Evolutionary conservation across 2,797 vertebrate species (phyloP), one percentile per base, ranked within the genome.

Genomic region (Brachyrhaphis roseni): DNA sequence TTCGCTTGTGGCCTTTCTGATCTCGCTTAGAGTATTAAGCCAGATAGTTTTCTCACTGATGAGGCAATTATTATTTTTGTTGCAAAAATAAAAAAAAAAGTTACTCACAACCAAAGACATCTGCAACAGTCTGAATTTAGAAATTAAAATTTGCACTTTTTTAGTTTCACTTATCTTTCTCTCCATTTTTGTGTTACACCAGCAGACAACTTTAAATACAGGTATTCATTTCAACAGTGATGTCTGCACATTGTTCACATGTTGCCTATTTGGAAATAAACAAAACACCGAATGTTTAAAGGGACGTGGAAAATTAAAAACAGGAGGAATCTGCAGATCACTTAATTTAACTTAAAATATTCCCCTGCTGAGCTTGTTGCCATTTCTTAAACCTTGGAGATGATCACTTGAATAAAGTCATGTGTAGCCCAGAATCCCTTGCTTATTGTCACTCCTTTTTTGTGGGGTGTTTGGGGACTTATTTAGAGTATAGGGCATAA

Each of bases 241-340:
- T 53, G 68, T 87, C 87, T 90, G 77, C 77, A 89, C 88, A 83
- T 81, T 76, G 82, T 92, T 95, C 92, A 94, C 92, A 82, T 80
- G 94, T 93, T 95, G 93, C 94, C 94, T 93, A 90, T 92, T 90
- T 81, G 89, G 89, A 92, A 79, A 84, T 79, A 79, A 91, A 36
- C 28, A 90, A 88, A 64, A 3, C 20, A 10, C 3, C 10, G 74
- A 75, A 75, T 74, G 72, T 39, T 36, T 31, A 36, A 73, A 73
- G 20, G 31, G 46, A 51, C 10, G 18, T 82, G 86, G 76, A 87
- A 86, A 93, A 91, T 83, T 23, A 82, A 88, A 90, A 88, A 64
- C 16, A 15, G 68, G 81, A 72, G 78, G 64, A 68, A 41, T 68
- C 23, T 41, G 64, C n/a, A 28, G 71, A 85, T 79, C 68, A 78